These are phyloP conservation scores for Drosophila miranda DNA, from an alignment of 1,140 invertebrate species.

Conservation along the genomic window DNA sequence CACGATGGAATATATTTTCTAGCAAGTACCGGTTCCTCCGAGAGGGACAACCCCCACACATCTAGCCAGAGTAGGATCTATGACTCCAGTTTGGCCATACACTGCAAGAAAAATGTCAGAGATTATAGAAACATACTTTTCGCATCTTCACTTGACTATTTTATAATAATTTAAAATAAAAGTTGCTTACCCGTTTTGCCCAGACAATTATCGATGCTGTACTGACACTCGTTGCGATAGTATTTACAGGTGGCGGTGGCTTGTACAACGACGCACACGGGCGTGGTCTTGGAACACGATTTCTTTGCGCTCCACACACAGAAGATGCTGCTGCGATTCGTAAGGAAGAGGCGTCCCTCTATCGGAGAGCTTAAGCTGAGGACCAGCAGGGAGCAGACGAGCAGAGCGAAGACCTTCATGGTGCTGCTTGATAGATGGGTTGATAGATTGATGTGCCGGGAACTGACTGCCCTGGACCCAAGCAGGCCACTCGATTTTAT, in stretches of 20 bases:
- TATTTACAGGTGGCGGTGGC: slow-evolving; percentile 25
- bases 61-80: neutral
- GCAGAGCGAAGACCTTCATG: slow-evolving; percentile 36
- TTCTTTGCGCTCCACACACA: slow-evolving; percentile 44
- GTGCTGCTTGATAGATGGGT: neutral
- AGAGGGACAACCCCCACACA: slow-evolving; percentile 6
- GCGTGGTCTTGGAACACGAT: slow-evolving; percentile 35
- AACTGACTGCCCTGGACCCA: neutral
- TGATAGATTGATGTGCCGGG: neutral
- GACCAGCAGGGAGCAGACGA: slow-evolving; percentile 22
- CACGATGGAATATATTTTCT: neutral
- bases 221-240: slow-evolving; percentile 52
- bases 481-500: slow-evolving; percentile 42
- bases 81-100: slow-evolving; percentile 4
- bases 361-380: slow-evolving; percentile 13
- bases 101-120: slow-evolving; percentile 5
- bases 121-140: no score
- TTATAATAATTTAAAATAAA: no score
- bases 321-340: slow-evolving; percentile 32
- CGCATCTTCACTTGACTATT: no score
- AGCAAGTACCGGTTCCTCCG: slow-evolving; percentile 18
- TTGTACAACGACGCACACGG: slow-evolving; percentile 10
- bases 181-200: slow-evolving; percentile 22
- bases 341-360: slow-evolving; percentile 35
- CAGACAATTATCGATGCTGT: slow-evolving; percentile 36